Evolutionary conservation across 2,888 invertebrate species (phyloP).

Genomic region (Zygogramma bicolorata): DNA sequence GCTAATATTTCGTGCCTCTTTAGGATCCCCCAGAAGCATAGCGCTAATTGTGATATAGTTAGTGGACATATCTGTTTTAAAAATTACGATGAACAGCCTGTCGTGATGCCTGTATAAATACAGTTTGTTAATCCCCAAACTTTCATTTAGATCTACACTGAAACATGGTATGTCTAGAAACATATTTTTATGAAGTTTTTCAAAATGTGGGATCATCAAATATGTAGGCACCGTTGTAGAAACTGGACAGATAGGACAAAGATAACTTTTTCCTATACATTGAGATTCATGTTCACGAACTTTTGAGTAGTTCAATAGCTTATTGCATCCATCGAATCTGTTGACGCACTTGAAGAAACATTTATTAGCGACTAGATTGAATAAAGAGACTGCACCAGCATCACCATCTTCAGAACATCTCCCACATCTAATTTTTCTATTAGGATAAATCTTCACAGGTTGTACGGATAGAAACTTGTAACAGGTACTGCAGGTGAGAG

Average conservation of each 20-base stretch:
- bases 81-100: neutral
- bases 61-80: neutral
- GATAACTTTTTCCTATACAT: slow-evolving; percentile 6
- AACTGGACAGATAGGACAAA: slow-evolving; percentile 26
- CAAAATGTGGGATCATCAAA: neutral
- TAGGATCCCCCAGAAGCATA: neutral
- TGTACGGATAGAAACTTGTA: slow-evolving; percentile 18
- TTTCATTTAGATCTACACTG: neutral
- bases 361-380: slow-evolving; percentile 16
- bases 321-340: slow-evolving; percentile 28
- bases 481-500: slow-evolving; percentile 16
- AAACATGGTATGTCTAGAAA: neutral
- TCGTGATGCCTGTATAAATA: neutral
- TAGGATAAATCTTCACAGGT: slow-evolving; percentile 26
- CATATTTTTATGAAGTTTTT: neutral
- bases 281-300: slow-evolving; percentile 25
- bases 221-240: neutral
- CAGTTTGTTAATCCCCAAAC: neutral
- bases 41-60: neutral
- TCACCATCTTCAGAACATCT: slow-evolving; percentile 24
- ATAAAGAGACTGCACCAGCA: slow-evolving; percentile 20
- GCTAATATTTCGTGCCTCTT: neutral
- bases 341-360: slow-evolving; percentile 30
- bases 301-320: slow-evolving; percentile 11
- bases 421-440: slow-evolving; percentile 28